These are phyloP conservation scores for Anagrus nilaparvatae DNA, from an alignment of 1,140 invertebrate species.

Conservation along the genomic window DNA sequence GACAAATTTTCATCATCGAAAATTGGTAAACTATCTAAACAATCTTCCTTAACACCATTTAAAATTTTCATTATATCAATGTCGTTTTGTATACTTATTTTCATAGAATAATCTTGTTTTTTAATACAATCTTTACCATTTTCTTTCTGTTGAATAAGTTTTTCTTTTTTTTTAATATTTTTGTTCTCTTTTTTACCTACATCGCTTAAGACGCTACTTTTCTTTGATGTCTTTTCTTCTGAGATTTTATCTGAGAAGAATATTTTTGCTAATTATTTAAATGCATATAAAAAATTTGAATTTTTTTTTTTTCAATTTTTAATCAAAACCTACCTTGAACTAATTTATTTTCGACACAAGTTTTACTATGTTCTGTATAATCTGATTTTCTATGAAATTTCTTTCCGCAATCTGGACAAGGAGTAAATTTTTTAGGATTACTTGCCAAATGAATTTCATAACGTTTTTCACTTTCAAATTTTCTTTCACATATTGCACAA, in stretches of 20 bases:
- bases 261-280: neutral
- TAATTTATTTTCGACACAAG: conserved; percentile 1
- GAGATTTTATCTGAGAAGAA: no score
- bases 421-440: conserved; percentile 14
- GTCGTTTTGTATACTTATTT: no score
- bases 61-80: conserved; percentile 6
- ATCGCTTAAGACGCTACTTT: neutral
- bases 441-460: conserved; percentile 13
- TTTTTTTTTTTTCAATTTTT: neutral
- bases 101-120: conserved; percentile 15
- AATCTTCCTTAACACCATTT: conserved; percentile 12
- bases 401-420: conserved; percentile 10
- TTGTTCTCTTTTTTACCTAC: conserved; percentile 17
- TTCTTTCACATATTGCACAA: conserved; percentile 12
- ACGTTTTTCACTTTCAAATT: conserved; percentile 13
- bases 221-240: conserved; percentile 1
- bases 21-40: conserved; percentile 9
- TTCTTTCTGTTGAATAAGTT: conserved; percentile 2
- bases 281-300: neutral
- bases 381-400: conserved; percentile 16
- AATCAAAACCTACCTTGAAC: conserved; percentile 1
- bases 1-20: conserved; percentile 8
- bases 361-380: conserved; percentile 15
- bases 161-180: conserved; percentile 1
- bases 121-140: conserved; percentile 10